These are phyloP conservation scores for Entomobrya multifasciata DNA, from an alignment of 2,888 invertebrate genomes.

Conservation along the genomic window DNA sequence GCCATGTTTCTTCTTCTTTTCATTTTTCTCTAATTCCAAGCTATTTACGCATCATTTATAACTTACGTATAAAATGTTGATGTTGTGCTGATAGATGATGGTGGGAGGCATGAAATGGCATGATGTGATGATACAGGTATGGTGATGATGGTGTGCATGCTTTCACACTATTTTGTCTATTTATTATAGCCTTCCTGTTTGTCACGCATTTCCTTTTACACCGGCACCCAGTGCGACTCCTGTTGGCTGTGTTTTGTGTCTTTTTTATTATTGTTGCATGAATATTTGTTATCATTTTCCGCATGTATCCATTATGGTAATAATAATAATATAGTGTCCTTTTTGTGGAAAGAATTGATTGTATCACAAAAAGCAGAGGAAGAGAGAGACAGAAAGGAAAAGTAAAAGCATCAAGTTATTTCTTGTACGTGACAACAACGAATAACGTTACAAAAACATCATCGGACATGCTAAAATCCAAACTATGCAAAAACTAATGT, in stretches of 20 bases:
- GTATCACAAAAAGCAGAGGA: too few relatives aligned
- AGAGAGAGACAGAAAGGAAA: too few relatives aligned
- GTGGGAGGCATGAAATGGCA: neutral
- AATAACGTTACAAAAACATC: too few relatives aligned
- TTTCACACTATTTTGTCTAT: slow-evolving; percentile 22
- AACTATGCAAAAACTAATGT: too few relatives aligned
- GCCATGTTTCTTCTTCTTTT: neutral
- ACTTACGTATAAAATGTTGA: slow-evolving; percentile 4
- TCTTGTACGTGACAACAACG: too few relatives aligned
- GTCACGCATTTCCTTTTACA: slow-evolving; percentile 13
- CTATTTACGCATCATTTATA: slow-evolving; percentile 26
- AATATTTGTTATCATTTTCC: too few relatives aligned
- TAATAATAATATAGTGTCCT: neutral
- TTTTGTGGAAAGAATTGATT: too few relatives aligned
- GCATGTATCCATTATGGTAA: neutral
- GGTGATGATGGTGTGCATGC: slow-evolving; percentile 37
- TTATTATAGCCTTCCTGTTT: slow-evolving; percentile 14
- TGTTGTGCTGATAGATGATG: slow-evolving; percentile 24
- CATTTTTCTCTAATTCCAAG: neutral
- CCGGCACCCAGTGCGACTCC: neutral
- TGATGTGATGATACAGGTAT: too few relatives aligned
- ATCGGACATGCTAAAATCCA: too few relatives aligned
- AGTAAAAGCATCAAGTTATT: too few relatives aligned
- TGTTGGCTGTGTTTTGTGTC: neutral
- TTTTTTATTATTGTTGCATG: neutral